phyloP scores from a whole-genome alignment of 1,140 invertebrate genomes.

The Eurosta solidaginis region DNA sequence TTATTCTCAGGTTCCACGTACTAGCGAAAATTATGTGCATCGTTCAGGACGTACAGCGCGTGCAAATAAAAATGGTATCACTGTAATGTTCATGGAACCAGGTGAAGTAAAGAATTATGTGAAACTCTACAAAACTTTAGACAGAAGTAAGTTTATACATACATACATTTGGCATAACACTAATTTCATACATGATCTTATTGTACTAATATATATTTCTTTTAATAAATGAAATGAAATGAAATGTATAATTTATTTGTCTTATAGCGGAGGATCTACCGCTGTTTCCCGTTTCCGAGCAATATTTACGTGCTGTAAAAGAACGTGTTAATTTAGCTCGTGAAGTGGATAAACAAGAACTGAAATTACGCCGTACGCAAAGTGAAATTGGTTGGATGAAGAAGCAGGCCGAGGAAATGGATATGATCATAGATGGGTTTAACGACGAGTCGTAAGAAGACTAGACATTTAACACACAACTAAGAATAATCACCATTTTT shows the following conservation, averaged over 20 bases:
- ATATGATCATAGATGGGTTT: conserved; percentile 80
- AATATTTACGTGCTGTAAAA: conserved; percentile 70
- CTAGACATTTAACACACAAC: not conserved
- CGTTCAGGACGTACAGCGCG: conserved; percentile 94
- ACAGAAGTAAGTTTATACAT: conserved; percentile 68
- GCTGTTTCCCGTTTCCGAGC: conserved; percentile 76
- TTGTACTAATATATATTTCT: too few species aligned
- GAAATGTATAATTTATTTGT: not conserved
- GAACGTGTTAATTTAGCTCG: conserved; percentile 76
- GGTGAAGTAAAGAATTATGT: conserved; percentile 80
- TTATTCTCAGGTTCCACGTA: conserved; percentile 73
- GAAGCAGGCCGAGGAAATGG: conserved; percentile 83
- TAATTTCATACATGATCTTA: too few species aligned
- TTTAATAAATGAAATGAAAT: not conserved
- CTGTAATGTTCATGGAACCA: conserved; percentile 90
- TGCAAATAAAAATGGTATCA: conserved; percentile 85
- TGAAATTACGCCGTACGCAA: conserved; percentile 70
- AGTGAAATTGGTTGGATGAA: conserved; percentile 81
- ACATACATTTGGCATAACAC: not conserved
- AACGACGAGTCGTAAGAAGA: conserved; percentile 49
- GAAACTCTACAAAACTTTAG: conserved; percentile 81
- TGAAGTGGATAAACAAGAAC: conserved; percentile 77
- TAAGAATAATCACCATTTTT: not conserved
- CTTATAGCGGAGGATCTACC: conserved; percentile 77
- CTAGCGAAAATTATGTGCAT: conserved; percentile 95